Evolutionary conservation across 2,113 vertebrate species (phyloP), one percentile per base, ranked within the genome.

Genomic region (Cygnus atratus): DNA sequence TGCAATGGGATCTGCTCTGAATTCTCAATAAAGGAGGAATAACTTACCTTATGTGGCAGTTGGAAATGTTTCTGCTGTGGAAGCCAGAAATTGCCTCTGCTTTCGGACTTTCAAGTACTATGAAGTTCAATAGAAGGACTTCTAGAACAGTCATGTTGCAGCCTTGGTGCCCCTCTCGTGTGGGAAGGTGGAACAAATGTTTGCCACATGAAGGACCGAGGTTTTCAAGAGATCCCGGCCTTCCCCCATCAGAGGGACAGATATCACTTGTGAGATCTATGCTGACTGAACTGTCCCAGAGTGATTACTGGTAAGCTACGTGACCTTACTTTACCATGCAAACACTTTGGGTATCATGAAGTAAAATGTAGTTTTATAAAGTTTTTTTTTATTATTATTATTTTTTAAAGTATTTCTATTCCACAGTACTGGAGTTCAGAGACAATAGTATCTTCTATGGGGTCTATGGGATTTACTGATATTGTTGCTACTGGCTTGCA

Each of bases 401-500:
- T 46, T 48, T 48, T 48, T 21, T 21, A 48, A 48, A 48, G 7
- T 63, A 5, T 80, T 91, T 93, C 67, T 13, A 70, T 74, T 91
- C 86, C 15, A 55, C 37, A 15, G 46, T 70, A 7, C 1, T 75
- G 58, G 50, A 85, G 50, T 70, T 88, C n/a, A 80, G 52, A 74
- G 46, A 71, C 22, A 85, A 33, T 44, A 55, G 9, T 19, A 18
- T n/a, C 18, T 50, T 54, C 87, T 62, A 37, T 25, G 13, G 54
- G 25, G 52, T 73, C 48, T 0, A 0, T 41, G 48, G 58, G 75
- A 66, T 88, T 94, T 57, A 66, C 37, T 77, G 16, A 17, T 4
- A 3, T 10, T 76, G 48, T 66, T 90, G 68, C 67, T 88, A 77
- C 88, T 95, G 92, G 83, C 88, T 89, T 86, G 55, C 37, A 77